Conservation (phyloP, 2,113 vertebrate genomes). For the Delphinapterus leucas region DNA sequence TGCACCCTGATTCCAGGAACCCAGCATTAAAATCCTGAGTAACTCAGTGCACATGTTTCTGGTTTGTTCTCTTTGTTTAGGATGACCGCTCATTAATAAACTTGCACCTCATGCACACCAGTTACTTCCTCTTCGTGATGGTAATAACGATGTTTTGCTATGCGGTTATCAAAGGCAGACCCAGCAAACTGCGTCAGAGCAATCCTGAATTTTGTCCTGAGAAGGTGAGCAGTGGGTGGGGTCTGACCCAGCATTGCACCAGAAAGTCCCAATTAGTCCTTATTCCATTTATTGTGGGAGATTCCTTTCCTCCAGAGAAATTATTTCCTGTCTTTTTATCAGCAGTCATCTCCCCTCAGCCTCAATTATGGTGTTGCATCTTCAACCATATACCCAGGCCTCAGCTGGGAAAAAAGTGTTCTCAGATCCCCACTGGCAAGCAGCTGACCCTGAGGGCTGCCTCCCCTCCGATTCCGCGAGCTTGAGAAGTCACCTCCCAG, state of each 20-base stretch:
- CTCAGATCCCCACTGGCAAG: background rate
- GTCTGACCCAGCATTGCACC: background rate
- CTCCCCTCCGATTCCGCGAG: background rate
- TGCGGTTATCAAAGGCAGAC: constrained; percentile 97
- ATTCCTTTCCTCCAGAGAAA: background rate
- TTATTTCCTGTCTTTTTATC: background rate
- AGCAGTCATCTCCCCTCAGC: background rate
- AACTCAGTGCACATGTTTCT: background rate
- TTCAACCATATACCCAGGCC: background rate
- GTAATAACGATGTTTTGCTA: constrained; percentile 99
- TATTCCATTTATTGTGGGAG: background rate
- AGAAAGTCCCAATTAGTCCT: background rate
- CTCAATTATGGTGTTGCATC: background rate
- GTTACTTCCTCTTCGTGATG: constrained; percentile 99
- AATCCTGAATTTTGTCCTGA: constrained; percentile 94
- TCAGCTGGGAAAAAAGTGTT: background rate
- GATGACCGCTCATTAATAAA: constrained; percentile 99
- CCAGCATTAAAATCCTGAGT: background rate
- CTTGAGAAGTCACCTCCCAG: background rate
- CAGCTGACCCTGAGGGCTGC: background rate
- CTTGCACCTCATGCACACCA: constrained; percentile 99
- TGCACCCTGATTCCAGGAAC: background rate
- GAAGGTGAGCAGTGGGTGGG: constrained; percentile 85
- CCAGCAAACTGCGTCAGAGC: constrained; percentile 94
- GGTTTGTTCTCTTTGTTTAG: constrained; percentile 77